Evolutionary conservation across 2,113 vertebrate genomes (phyloP), one percentile per base, ranked within the genome.

Genomic region (Eptesicus fuscus): DNA sequence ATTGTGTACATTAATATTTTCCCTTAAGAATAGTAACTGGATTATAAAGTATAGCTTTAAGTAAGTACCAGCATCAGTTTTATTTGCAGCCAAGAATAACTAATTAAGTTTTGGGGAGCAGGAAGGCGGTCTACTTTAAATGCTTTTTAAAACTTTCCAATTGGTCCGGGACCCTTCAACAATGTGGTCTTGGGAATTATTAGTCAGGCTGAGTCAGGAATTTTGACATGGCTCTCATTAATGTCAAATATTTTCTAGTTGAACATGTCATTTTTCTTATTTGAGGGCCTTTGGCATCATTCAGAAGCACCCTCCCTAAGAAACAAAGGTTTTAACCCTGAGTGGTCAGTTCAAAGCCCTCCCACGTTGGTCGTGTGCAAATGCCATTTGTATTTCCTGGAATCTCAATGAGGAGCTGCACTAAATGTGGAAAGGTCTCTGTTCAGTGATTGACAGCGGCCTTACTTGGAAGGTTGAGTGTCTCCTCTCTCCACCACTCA

Each of bases 21-120:
- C 82, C 83, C 95, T 91, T 63, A 92, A 92, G 95, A 96, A 76
- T 11, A 96, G 91, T 96, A 95, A 90, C 93, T 14, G n/a, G 65
- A 25, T 96, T 97, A 96, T 98, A 88, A 95, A 93, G 44, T 96
- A 77, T 74, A 77, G 22, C 65, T 96, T 94, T 88, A 96, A 95
- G 88, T 90, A 96, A 95, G 86, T 65, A 67, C 59, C 56, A 67
- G 79, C 78, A 85, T 51, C 2, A 25, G 94, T 95, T 96, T 97
- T 92, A 96, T 96, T 93, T 92, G 73, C 30, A 93, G 96, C 96
- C 95, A 97, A 97, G 89, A 97, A 96, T 96, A 97, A 94, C 95
- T 95, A 96, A 90, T 94, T 95, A 95, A 91, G 40, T 94, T 88
- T 94, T 9, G 88, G 89, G 85, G 67, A 93, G 70, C 83, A 88